Evolutionary conservation across 2,888 invertebrate genomes (phyloP).

Genomic region (Rugalucina vietnamica): DNA sequence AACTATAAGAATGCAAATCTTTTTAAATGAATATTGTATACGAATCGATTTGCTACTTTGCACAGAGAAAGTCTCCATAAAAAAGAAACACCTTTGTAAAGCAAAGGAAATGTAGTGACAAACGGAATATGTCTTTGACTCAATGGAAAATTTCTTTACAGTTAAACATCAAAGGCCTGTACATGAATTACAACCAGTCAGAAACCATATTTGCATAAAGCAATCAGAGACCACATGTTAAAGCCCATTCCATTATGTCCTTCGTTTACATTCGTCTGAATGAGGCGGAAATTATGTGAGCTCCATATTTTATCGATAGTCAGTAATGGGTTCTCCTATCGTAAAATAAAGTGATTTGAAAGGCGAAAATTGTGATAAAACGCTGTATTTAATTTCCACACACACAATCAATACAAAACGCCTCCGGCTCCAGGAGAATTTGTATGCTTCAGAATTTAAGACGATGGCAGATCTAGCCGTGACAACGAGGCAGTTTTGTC

Average conservation of each 20-base stretch:
- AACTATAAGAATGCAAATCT: too few species aligned
- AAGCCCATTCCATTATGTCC: neutral
- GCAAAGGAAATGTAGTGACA: too few species aligned
- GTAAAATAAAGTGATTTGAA: constrained; percentile 7
- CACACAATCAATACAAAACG: constrained; percentile 3
- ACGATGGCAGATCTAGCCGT: neutral
- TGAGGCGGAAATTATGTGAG: constrained; percentile 5
- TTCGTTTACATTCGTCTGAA: neutral
- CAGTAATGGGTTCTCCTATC: neutral
- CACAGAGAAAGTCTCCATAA: too few species aligned
- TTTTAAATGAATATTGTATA: too few species aligned
- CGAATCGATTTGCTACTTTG: too few species aligned
- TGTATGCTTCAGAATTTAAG: neutral
- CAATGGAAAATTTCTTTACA: too few species aligned
- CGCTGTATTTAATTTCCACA: neutral
- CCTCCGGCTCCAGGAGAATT: neutral
- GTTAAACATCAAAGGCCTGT: too few species aligned
- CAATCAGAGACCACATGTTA: neutral
- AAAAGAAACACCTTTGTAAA: too few species aligned
- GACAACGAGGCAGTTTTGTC: too few species aligned
- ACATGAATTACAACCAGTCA: neutral
- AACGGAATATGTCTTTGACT: too few species aligned
- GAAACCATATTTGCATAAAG: neutral
- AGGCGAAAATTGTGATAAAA: constrained; percentile 14
- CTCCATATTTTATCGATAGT: neutral